These are phyloP conservation scores for Calypte anna DNA, from an alignment of 2,113 vertebrate species.

Conservation along the genomic window DNA sequence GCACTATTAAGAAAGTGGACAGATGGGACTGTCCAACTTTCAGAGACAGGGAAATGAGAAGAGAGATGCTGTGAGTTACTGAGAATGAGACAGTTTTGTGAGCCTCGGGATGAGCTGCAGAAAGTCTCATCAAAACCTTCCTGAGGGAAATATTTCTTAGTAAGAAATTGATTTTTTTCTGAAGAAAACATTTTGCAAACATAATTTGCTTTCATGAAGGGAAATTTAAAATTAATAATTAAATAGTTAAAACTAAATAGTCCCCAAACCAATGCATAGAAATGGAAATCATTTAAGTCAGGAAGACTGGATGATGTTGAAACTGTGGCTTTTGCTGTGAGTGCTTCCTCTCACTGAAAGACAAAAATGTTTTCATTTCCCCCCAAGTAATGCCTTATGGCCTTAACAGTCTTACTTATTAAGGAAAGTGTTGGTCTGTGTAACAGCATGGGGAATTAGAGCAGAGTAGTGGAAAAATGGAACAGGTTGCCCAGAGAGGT, in stretches of 20 bases:
- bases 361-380: accelerated
- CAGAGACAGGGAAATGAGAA: not conserved
- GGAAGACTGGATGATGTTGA: not conserved
- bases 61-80: not conserved
- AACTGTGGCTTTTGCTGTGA: not conserved
- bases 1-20: not conserved
- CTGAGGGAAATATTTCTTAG: not conserved
- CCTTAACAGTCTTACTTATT: not conserved
- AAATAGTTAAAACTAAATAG: not conserved
- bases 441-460: too few relatives aligned
- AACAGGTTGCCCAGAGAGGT: too few relatives aligned
- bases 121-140: not conserved
- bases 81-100: not conserved
- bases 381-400: not conserved
- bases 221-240: not conserved
- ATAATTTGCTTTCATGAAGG: not conserved
- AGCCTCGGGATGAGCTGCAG: not conserved
- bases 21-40: not conserved
- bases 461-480: too few relatives aligned
- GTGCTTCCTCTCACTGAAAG: not conserved
- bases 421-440: not conserved
- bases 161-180: not conserved
- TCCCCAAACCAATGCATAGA: not conserved
- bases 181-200: not conserved
- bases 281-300: not conserved